Evolutionary conservation across 1,140 invertebrate genomes (phyloP).

Genomic region (Drosophila pachea): DNA sequence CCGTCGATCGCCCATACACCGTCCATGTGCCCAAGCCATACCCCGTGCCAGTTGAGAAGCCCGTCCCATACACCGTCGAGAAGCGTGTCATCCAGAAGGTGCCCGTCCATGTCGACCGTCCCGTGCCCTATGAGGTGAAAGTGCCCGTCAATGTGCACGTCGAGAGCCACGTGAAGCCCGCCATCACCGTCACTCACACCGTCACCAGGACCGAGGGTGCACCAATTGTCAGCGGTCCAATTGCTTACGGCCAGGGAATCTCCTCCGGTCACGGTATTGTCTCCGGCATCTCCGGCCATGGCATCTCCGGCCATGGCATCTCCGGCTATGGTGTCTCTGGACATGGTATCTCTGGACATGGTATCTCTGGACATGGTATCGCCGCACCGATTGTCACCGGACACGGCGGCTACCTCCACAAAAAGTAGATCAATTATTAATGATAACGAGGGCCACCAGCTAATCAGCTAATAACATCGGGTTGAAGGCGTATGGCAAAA

Average conservation of each 20-base stretch:
- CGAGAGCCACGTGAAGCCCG: slow-evolving; percentile 72
- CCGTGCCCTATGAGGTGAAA: slow-evolving; percentile 82
- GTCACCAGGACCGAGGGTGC: slow-evolving; percentile 37
- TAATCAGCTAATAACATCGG: slow-evolving; percentile 46
- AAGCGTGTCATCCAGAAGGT: slow-evolving; percentile 80
- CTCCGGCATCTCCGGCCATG: slow-evolving; percentile 41
- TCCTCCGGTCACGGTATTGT: slow-evolving; percentile 8
- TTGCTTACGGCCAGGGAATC: not conserved
- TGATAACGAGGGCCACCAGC: slow-evolving; percentile 51
- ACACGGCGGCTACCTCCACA: slow-evolving; percentile 74
- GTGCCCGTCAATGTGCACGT: slow-evolving; percentile 82
- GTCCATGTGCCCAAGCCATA: slow-evolving; percentile 81
- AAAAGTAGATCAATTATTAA: slow-evolving; percentile 72
- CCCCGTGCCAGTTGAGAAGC: slow-evolving; percentile 83
- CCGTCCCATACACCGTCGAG: slow-evolving; percentile 82
- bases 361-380: slow-evolving; percentile 57
- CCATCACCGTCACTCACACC: slow-evolving; percentile 51
- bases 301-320: slow-evolving; percentile 33
- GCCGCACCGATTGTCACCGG: slow-evolving; percentile 53
- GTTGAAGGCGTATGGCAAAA: slow-evolving; percentile 60
- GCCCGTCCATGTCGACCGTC: slow-evolving; percentile 80
- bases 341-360: slow-evolving; percentile 48
- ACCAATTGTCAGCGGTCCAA: slow-evolving; percentile 5
- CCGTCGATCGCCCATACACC: slow-evolving; percentile 81
- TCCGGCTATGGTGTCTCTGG: slow-evolving; percentile 44